A percentile compares a stretch with the other conserved stretches of the same genome.
phyloP scores from a whole-genome alignment of 2,797 vertebrate genomes.

The Acrossocheilus wenchowensis region DNA sequence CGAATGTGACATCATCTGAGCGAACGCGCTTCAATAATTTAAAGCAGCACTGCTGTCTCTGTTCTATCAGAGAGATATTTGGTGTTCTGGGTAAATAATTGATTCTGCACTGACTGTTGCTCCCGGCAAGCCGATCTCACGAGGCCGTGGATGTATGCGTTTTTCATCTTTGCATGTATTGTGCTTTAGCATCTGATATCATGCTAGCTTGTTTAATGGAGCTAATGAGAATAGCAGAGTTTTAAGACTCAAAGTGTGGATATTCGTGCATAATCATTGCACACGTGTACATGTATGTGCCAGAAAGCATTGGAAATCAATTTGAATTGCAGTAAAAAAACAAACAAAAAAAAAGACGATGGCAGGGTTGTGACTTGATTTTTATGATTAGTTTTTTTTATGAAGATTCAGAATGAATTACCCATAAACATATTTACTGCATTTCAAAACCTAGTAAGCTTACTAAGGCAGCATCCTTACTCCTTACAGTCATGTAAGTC shows the following conservation, averaged over 20 bases:
- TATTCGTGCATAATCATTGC: not conserved
- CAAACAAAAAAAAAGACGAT: not conserved
- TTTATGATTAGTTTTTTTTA: not conserved
- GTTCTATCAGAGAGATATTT: conserved; percentile 50
- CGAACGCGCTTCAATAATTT: conserved; percentile 46
- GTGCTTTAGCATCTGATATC: not conserved
- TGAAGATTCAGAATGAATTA: not conserved
- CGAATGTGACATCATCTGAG: conserved; percentile 39
- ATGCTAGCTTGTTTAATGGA: conserved; percentile 19
- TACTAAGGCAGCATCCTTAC: not conserved
- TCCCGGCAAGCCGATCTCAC: conserved; percentile 18
- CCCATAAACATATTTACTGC: not conserved
- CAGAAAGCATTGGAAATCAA: not conserved
- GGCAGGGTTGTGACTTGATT: not conserved
- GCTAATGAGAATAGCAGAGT: not conserved
- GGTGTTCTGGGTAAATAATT: conserved; percentile 59
- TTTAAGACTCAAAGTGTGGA: not conserved
- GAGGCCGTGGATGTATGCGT: not conserved
- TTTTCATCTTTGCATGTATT: conserved; percentile 4
- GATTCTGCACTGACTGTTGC: conserved; percentile 47
- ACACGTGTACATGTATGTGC: not conserved
- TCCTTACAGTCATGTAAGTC: too few relatives aligned
- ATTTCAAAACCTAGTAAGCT: not conserved
- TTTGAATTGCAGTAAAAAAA: not conserved
- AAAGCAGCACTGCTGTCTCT: conserved; percentile 16